Conservation (phyloP, 2,888 invertebrate genomes). For the Scaptodrosophila latifasciaeformis region DNA sequence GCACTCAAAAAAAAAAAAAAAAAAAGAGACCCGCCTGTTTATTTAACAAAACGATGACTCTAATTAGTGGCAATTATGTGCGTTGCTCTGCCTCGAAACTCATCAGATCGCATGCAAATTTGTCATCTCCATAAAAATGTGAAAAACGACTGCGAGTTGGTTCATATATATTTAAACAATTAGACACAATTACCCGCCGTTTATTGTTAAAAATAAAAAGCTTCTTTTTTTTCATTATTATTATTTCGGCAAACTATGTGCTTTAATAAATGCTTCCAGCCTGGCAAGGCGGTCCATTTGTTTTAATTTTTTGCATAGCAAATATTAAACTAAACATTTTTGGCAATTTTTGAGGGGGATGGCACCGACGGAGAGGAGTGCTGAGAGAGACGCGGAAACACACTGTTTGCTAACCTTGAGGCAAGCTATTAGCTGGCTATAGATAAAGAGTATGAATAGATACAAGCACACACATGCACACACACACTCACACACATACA, state of each 20-base stretch:
- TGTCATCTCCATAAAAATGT: neutral
- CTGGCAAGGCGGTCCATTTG: neutral
- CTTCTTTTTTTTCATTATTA: too few species aligned
- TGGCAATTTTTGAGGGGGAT: too few species aligned
- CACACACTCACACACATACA: neutral
- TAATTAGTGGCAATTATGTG: constrained; percentile 5
- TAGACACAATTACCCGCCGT: constrained; percentile 8
- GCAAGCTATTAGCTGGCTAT: constrained; percentile 28
- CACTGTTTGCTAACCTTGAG: constrained; percentile 41
- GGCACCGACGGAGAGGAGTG: neutral
- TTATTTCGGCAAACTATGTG: constrained; percentile 5
- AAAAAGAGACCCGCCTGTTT: too few species aligned
- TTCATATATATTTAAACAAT: neutral
- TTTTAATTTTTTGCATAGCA: constrained; percentile 4
- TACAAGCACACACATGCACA: neutral
- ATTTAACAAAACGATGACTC: too few species aligned
- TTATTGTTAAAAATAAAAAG: constrained; percentile 1
- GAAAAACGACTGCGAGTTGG: neutral
- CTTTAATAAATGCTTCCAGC: constrained; percentile 15
- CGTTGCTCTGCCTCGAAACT: neutral
- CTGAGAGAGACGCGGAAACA: neutral
- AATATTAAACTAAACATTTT: neutral
- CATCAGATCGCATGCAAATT: constrained; percentile 4
- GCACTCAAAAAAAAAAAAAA: too few species aligned
- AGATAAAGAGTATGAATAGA: constrained; percentile 24